These are phyloP conservation scores for Onychomys arenicola DNA, from an alignment of 2,797 vertebrate genomes.

Conservation along the genomic window DNA sequence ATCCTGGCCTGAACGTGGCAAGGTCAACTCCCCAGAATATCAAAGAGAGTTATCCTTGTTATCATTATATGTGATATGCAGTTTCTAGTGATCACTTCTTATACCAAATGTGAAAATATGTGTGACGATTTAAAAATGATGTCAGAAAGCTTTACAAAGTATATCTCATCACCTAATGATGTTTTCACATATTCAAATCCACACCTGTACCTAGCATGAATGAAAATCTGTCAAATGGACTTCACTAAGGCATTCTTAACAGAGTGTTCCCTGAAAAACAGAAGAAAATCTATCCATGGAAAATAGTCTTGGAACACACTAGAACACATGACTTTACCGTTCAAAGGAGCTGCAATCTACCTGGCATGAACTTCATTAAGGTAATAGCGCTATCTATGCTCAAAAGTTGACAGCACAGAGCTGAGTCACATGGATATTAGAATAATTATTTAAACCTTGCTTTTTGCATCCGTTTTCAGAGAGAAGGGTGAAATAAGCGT, in stretches of 20 bases:
- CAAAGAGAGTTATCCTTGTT: not conserved
- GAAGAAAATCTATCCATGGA: constrained; percentile 33
- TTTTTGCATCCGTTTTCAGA: constrained; percentile 42
- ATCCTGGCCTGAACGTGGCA: not conserved
- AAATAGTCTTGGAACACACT: not conserved
- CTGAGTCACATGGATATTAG: constrained; percentile 19
- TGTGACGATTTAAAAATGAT: constrained; percentile 46
- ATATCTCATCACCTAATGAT: constrained; percentile 47
- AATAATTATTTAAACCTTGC: not conserved
- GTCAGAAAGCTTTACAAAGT: not conserved
- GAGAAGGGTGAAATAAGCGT: constrained; percentile 31
- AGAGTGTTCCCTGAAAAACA: constrained; percentile 9
- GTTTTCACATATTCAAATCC: not conserved
- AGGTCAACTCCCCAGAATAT: not conserved
- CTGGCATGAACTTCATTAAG: constrained; percentile 78
- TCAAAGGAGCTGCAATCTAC: constrained; percentile 48
- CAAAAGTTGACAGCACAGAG: constrained; percentile 71
- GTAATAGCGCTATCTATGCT: constrained; percentile 85
- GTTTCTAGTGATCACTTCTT: constrained; percentile 21
- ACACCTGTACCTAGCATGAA: constrained; percentile 44
- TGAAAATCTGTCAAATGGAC: not conserved
- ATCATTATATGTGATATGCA: constrained; percentile 21
- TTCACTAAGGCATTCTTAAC: constrained; percentile 63
- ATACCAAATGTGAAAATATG: not conserved
- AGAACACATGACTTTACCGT: not conserved